These are phyloP conservation scores for Pristionchus exspectatus DNA, from an alignment of 2,888 invertebrate species.

Conservation along the genomic window DNA sequence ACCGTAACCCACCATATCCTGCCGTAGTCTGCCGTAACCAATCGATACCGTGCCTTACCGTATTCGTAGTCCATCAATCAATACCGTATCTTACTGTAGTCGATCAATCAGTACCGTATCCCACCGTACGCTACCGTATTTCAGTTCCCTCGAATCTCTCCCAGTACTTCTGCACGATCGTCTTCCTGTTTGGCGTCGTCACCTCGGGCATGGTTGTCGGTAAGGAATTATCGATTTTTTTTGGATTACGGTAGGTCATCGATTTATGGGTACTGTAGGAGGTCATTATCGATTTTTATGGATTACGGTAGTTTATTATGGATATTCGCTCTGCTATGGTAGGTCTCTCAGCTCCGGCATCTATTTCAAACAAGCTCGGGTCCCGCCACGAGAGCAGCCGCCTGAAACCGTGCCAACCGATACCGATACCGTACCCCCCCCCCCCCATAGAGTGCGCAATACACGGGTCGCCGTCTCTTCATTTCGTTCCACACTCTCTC, in stretches of 20 bases:
- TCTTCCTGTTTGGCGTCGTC: neutral
- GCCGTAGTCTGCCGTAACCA: too few relatives aligned
- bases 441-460: too few relatives aligned
- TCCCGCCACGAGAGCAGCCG: too few relatives aligned
- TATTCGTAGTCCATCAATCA: too few relatives aligned
- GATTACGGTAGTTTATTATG: too few relatives aligned
- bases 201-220: neutral
- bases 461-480: too few relatives aligned
- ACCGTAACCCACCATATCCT: neutral
- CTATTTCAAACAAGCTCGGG: too few relatives aligned
- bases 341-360: too few relatives aligned
- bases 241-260: slow-evolving; percentile 1
- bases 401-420: too few relatives aligned
- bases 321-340: too few relatives aligned
- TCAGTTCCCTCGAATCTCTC: slow-evolving; percentile 8
- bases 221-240: neutral
- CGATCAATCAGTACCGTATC: neutral
- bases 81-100: neutral
- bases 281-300: neutral
- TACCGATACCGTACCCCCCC: too few relatives aligned
- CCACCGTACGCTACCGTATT: neutral
- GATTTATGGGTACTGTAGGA: neutral
- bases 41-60: neutral
- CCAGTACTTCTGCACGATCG: neutral
- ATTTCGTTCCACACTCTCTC: too few relatives aligned